Evolutionary conservation across 2,797 vertebrate genomes (phyloP), one percentile per base, ranked within the genome.

Genomic region (Melanotaenia nigrans): DNA sequence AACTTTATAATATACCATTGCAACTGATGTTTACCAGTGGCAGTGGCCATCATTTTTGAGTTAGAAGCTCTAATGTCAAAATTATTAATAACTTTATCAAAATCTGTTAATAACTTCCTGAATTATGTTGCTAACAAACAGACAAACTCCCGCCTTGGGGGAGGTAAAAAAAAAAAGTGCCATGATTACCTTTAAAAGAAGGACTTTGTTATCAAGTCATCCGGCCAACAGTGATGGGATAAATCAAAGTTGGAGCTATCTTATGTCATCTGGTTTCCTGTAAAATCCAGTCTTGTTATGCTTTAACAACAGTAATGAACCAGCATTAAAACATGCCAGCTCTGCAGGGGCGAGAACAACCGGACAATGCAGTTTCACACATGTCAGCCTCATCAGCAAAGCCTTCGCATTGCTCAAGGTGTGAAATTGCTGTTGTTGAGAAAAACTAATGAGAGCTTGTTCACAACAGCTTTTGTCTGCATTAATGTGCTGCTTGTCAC

Each of bases 261-360:
- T 22, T 8, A 10, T 35, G 32, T 65, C 12, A 1, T n/a, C 47
- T 10, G 62, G 65, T 45, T 11, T 71, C 63, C 81, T 77, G 8
- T 5, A 30, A 40, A 54, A 61, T 14, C 6, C 1, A 2, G 28
- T 56, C 38, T 57, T 68, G 2, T 33, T 40, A 18, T 25, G 35
- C 38, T 59, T 25, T 13, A 25, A 53, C 10, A 24, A 2, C 49
- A 53, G 5, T 13, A 25, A 25, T 45, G 49, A 54, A 54, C 36
- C 61, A 28, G 45, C 24, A 51, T 30, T 54, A 38, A 16, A 40
- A 12, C 20, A 13, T 12, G 22, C 65, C 28, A 66, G 30, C 40
- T 12, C 47, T 36, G 24, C 10, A 7, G 22, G 40, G 35, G 32
- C 16, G 66, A 24, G 49, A 53, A 53, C 22, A 25, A 25, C 49